These are phyloP conservation scores for Drosophila formosana DNA, from an alignment of 2,888 invertebrate species.

Conservation along the genomic window DNA sequence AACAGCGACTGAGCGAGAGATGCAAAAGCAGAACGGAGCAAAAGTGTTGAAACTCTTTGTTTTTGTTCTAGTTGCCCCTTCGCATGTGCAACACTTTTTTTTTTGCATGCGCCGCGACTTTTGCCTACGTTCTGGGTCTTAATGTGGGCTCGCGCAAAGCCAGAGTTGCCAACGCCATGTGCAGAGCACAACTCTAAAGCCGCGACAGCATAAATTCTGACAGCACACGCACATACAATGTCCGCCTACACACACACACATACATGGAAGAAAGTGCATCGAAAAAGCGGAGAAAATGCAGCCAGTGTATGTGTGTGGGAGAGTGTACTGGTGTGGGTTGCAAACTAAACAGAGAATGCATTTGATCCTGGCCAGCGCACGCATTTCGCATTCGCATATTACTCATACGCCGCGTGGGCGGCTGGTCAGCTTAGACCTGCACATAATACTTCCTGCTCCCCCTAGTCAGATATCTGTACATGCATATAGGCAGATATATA, in stretches of 20 bases:
- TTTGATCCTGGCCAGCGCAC: constrained; percentile 56
- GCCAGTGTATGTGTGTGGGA: constrained; percentile 2
- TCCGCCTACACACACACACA: constrained; percentile 8
- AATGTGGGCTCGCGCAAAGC: constrained; percentile 12
- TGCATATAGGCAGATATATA: constrained; percentile 15
- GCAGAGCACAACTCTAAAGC: constrained; percentile 11
- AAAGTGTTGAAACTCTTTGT: constrained; percentile 49
- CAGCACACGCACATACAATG: constrained; percentile 15
- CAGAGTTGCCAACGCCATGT: constrained; percentile 21
- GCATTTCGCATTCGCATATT: constrained; percentile 62
- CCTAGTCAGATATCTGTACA: background rate
- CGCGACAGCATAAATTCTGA: constrained; percentile 36
- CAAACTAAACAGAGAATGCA: constrained; percentile 56
- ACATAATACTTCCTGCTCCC: constrained; percentile 18
- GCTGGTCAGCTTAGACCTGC: constrained; percentile 53
- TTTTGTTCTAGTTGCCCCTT: constrained; percentile 51
- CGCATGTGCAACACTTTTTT: constrained; percentile 64
- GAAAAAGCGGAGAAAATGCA: constrained; percentile 66
- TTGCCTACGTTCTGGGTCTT: constrained; percentile 4
- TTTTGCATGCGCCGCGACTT: constrained; percentile 12
- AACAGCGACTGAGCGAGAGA: constrained; percentile 35
- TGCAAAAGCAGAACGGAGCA: constrained; percentile 26
- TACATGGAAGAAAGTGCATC: constrained; percentile 42
- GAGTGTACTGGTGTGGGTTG: constrained; percentile 1
- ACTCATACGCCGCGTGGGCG: constrained; percentile 65